phyloP scores from a whole-genome alignment of 30 jellyfish, hydroid and myxozoan genomes.

The Cassiopea andromeda region DNA sequence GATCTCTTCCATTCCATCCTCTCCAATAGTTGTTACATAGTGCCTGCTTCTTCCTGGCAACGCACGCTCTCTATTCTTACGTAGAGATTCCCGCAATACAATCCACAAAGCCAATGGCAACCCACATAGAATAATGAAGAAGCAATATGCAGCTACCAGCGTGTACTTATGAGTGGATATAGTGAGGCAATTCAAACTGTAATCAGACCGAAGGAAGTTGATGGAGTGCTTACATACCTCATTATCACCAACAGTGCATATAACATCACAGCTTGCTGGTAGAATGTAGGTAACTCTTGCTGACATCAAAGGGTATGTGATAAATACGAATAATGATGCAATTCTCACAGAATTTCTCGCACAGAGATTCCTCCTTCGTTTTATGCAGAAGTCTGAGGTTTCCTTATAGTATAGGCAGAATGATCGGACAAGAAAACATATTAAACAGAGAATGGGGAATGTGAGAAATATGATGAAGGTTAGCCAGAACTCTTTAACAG shows the following conservation, averaged over 20 bases:
- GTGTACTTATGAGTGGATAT: background rate
- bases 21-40: too few species aligned
- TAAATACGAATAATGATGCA: slow-evolving; percentile 36
- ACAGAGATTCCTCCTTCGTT: background rate
- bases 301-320: slow-evolving; percentile 50
- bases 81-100: background rate
- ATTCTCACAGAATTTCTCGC: slow-evolving; percentile 4
- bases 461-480: slow-evolving; percentile 11
- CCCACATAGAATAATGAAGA: slow-evolving; percentile 37
- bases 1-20: too few species aligned
- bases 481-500: slow-evolving; percentile 36
- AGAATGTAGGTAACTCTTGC: slow-evolving; percentile 7
- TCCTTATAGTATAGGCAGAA: background rate
- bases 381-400: background rate
- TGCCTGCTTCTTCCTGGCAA: too few species aligned
- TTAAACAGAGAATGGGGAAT: slow-evolving; percentile 4
- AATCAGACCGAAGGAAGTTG: slow-evolving; percentile 33
- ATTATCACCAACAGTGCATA: slow-evolving; percentile 9
- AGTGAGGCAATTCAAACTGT: slow-evolving; percentile 32
- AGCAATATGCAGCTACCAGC: slow-evolving; percentile 21
- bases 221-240: slow-evolving; percentile 8
- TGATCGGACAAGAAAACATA: slow-evolving; percentile 1
- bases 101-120: slow-evolving; percentile 7
- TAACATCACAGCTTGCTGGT: slow-evolving; percentile 42
- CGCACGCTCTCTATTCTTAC: background rate